A percentile compares a stretch with the other conserved stretches of the same genome.
phyloP scores from a whole-genome alignment of 2,797 vertebrate genomes.

The Parauchenoglanis punctatus region DNA sequence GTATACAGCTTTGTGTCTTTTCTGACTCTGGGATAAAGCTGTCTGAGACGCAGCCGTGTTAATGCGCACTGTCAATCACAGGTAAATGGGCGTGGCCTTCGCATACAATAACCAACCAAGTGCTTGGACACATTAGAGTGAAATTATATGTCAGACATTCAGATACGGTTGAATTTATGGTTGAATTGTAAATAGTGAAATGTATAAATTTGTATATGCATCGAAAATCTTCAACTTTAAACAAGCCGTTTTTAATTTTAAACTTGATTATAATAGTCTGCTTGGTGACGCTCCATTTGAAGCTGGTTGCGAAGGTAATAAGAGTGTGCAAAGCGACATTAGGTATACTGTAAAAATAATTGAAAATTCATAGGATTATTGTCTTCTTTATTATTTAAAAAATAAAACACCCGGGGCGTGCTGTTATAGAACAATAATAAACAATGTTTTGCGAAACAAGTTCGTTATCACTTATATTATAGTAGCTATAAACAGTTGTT shows the following conservation, averaged over 20 bases:
- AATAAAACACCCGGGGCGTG: not conserved
- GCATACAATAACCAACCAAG: not conserved
- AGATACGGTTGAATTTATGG: not conserved
- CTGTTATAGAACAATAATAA: not conserved
- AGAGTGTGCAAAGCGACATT: not conserved
- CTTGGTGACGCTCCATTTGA: too few species aligned
- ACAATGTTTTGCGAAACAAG: not conserved
- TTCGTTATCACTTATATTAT: not conserved
- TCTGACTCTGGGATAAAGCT: conserved; percentile 19
- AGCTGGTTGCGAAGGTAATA: too few species aligned
- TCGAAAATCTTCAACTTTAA: too few species aligned
- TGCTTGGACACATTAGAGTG: not conserved
- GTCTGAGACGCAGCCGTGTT: not conserved
- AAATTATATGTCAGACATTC: not conserved
- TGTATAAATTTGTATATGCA: not conserved
- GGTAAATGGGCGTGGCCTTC: not conserved
- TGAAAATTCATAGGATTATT: not conserved
- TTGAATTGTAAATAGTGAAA: not conserved
- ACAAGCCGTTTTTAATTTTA: too few species aligned
- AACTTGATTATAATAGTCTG: too few species aligned
- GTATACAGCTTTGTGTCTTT: not conserved
- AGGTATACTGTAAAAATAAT: not conserved
- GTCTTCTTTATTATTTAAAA: not conserved
- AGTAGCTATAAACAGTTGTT: not conserved
- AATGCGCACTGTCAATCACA: not conserved